Base-by-base conservation (phyloP, 2,113 vertebrate species). In the Nipponia nippon region DNA sequence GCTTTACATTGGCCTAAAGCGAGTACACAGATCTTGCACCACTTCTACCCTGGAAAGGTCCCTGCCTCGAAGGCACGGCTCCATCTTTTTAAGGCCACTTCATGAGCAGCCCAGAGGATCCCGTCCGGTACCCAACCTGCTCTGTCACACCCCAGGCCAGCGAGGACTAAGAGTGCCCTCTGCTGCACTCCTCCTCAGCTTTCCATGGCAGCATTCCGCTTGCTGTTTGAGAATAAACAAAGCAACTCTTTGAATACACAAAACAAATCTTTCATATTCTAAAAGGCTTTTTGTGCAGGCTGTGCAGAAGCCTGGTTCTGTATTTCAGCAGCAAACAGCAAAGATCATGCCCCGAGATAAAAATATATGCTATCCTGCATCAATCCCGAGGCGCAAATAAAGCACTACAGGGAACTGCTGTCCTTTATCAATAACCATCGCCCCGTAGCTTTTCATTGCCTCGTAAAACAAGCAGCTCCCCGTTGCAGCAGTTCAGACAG, bases 121-220 rank as follows among this genome's bases (percentile, higher is more conserved):
- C 81, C 53, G 62, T 23, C 56, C 2, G 0, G 49, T 47, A 21
- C 40, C 36, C 36, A 65, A 3, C 15, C 72, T 22, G 69, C 65
- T 76, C 32, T 27, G 75, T 67, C 80, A 19, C 67, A 38, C n/a
- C 26, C 62, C 80, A 16, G 56, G 61, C 77, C 93, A 90, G 61
- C 13, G 2, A 94, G 87, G 93, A 72, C 71, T 81, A 9, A 90
- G 92, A 96, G 76, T 95, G 90, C 88, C 85, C 93, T 92, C 92
- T 95, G 96, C 96, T 92, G 93, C 88, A 34, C 90, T 96, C 50
- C 34, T 63, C 59, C 61, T 63, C 38, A 2, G 69, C 34, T 29
- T 65, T 10, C 84, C 52, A 11, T 9, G 40, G 72, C 55, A 93
- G 40, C 32, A 23, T 34, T 86, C 76, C 1, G 0, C 59, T 36